phyloP scores from a whole-genome alignment of 2,113 vertebrate genomes.

The Regulus satrapa region DNA sequence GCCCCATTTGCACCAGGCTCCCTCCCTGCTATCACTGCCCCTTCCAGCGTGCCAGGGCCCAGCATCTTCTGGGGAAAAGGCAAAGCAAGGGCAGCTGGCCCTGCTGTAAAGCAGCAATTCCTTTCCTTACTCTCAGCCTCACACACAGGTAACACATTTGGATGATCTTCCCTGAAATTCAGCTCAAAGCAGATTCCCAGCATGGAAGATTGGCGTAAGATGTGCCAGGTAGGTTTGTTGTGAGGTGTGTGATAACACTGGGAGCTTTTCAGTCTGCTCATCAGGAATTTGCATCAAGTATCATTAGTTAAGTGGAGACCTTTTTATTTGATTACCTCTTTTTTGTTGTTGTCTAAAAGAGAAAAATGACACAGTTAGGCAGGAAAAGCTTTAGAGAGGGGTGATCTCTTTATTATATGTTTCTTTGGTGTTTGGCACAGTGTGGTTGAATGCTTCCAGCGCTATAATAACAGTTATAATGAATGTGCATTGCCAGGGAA shows the following conservation, averaged over 20 bases:
- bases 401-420: not conserved
- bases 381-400: not conserved
- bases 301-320: not conserved
- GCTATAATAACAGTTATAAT: not conserved
- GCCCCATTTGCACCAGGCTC: not conserved
- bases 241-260: not conserved
- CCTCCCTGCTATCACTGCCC: not conserved
- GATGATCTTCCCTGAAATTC: not conserved
- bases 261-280: not conserved
- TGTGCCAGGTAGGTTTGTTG: not conserved
- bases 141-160: not conserved
- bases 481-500: not conserved
- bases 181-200: not conserved
- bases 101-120: not conserved
- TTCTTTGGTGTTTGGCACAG: not conserved
- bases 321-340: not conserved
- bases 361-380: not conserved
- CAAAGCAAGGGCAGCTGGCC: not conserved
- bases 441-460: not conserved
- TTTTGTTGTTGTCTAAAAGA: not conserved
- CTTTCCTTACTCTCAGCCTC: not conserved
- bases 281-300: not conserved
- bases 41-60: rapidly evolving
- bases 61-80: not conserved
- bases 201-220: not conserved